Base-by-base conservation (phyloP, 2,797 vertebrate genomes). In the Limosa lapponica region DNA sequence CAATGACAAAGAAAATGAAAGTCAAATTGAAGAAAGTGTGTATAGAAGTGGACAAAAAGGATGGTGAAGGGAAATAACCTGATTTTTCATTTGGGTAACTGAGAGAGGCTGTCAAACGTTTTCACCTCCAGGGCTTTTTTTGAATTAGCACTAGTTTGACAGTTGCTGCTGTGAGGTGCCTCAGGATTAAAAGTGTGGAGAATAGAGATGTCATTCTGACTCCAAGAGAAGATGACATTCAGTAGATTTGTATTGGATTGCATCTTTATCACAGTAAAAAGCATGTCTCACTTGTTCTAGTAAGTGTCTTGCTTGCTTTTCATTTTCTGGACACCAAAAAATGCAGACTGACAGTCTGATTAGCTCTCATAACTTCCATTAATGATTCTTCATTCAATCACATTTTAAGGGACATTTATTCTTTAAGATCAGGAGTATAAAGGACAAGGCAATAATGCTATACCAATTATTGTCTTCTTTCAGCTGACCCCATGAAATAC, bases 161-260 rank as follows among this genome's bases (percentile, higher is more conserved):
- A 98, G 91, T 93, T 87, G 95, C 94, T 94, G 90, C 96, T 96
- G 96, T 92, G 95, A 84, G 94, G 88, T 92, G 96, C 92, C 95
- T 96, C 59, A 94, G 95, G 94, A 97, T 98, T 97, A 95, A 95
- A 96, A 97, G 92, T 89, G 83, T 85, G 89, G 82, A 95, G 95
- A 97, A 97, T 92, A 94, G 94, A 97, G 90, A 96, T 97, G 93
- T 95, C 91, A 91, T 88, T 91, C 82, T 96, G 94, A 94, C 90
- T 97, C 91, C 96, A 97, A 97, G 93, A 89, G 82, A 96, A 86
- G 93, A 97, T 94, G 96, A 97, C 94, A 88, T 96, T 95, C 82
- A 58, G 67, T 96, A 96, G 93, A 91, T 93, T 81, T 94, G 85
- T 84, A 96, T 91, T 92, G 91, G 87, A 97, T 77, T 94, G 91